A percentile compares a stretch with the other conserved stretches of the same genome.
Evolutionary conservation across 64 coral and sea anemone genomes (phyloP).

Genomic region (Montipora efflorescens): DNA sequence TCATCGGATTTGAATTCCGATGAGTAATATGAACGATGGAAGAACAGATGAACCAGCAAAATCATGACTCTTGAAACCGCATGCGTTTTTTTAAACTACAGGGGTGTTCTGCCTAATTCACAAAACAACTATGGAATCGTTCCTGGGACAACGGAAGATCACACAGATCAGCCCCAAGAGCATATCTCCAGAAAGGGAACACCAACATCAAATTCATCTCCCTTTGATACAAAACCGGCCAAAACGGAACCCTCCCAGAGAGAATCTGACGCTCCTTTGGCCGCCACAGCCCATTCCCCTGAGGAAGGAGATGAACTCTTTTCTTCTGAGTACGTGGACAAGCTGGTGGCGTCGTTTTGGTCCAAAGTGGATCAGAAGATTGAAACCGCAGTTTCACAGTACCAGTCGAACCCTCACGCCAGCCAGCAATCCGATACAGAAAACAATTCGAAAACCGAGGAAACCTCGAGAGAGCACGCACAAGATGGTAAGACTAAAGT

Average conservation of each 20-base stretch:
- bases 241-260: background rate
- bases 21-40: too few relatives aligned
- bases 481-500: background rate
- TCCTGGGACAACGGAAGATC: background rate
- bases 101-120: background rate
- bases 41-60: too few relatives aligned
- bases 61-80: background rate
- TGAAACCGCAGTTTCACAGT: conserved; percentile 37
- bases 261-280: background rate
- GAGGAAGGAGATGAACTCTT: conserved; percentile 53
- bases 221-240: background rate
- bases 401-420: conserved; percentile 20
- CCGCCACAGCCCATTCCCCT: background rate
- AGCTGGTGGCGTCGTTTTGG: conserved; percentile 78
- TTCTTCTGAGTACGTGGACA: conserved; percentile 57
- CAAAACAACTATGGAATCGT: background rate
- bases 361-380: conserved; percentile 71
- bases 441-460: background rate
- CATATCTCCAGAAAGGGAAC: too few relatives aligned
- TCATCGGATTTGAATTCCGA: too few relatives aligned
- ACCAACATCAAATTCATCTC: background rate
- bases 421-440: background rate
- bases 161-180: background rate
- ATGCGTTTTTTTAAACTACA: background rate
- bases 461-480: background rate